phyloP scores from a whole-genome alignment of 35 echinoderm and acorn worm species.

The Strongylocentrotus purpuratus region DNA sequence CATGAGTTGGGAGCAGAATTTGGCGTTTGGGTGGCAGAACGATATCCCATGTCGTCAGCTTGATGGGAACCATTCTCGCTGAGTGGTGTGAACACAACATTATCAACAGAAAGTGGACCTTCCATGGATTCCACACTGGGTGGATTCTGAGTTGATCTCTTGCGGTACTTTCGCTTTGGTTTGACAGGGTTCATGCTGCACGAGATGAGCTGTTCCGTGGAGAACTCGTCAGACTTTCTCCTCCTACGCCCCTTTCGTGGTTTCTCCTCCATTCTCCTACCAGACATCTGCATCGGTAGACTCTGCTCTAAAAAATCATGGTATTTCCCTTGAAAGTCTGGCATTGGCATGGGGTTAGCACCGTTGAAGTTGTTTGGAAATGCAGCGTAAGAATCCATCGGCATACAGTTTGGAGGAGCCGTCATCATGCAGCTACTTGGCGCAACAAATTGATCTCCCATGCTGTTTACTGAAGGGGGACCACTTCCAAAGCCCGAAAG shows the following conservation, averaged over 20 bases:
- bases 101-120: slow-evolving; percentile 63
- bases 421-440: neutral
- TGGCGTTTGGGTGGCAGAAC: slow-evolving; percentile 69
- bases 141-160: slow-evolving; percentile 70
- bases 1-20: slow-evolving; percentile 57
- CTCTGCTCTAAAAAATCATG: slow-evolving; percentile 81
- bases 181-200: slow-evolving; percentile 10
- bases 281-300: slow-evolving; percentile 72
- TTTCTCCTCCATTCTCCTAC: slow-evolving; percentile 69
- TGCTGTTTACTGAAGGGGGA: neutral
- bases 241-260: slow-evolving; percentile 61
- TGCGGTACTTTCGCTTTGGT: slow-evolving; percentile 48
- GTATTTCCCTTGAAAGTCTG: slow-evolving; percentile 71
- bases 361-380: slow-evolving; percentile 23
- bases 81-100: slow-evolving; percentile 61
- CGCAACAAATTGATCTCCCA: neutral
- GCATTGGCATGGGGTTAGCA: slow-evolving; percentile 23
- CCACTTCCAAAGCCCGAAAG: slow-evolving; percentile 37
- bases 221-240: slow-evolving; percentile 71
- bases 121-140: slow-evolving; percentile 76
- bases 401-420: neutral
- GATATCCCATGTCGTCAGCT: slow-evolving; percentile 52
- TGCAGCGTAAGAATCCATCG: slow-evolving; percentile 33
- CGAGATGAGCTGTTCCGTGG: slow-evolving; percentile 28
- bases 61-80: slow-evolving; percentile 62